Evolutionary conservation across 2,888 invertebrate species (phyloP), one percentile per base, ranked within the genome.

Genomic region (Branchipolynoe longqiensis): DNA sequence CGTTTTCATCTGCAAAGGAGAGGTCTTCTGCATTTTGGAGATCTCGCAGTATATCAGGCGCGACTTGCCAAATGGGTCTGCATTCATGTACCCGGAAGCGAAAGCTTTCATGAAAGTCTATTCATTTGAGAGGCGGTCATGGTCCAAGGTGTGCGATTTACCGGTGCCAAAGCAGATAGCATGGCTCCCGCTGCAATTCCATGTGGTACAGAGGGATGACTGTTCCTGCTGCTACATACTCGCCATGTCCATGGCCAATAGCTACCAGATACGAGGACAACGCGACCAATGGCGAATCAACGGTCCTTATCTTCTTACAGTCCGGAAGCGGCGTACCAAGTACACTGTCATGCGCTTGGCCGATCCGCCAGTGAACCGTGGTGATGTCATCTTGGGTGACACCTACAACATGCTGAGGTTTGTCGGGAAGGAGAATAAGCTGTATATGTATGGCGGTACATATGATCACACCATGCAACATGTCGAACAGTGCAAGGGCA

Each of bases 181-280:
- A n/a, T 48, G 78, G 48, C 25, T 78, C 6, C 78, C 78, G 18
- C 4, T 78, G 14, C 41, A 48, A 14, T 78, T 48, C 48, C 54
- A 78, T 54, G 78, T 54, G 25, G 48, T 78, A 1, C 78, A 25
- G 3, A 40, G 78, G 8, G 14, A 12, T 1, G 78, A 78, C 25
- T 41, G 22, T 14, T 78, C 78, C 25, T 78, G 78, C 22, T 78
- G 78, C 28, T 78, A 48, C 48, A 48, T 78, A 28, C 25, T 78
- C 3, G 78, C 48, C 14, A 48, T 78, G 54, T 78, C 78, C 0
- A 0, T 14, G 18, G 41, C 48, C 3, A 25, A 12, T 18, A 48
- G 48, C 31, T 78, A 12, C 78, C 78, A 78, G 48, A 28, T 78
- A 28, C 18, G 78, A 78, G 78, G 78, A 12, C 78, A 41, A 4